phyloP scores from a whole-genome alignment of 2,797 vertebrate genomes.

The Oreochromis mossambicus region DNA sequence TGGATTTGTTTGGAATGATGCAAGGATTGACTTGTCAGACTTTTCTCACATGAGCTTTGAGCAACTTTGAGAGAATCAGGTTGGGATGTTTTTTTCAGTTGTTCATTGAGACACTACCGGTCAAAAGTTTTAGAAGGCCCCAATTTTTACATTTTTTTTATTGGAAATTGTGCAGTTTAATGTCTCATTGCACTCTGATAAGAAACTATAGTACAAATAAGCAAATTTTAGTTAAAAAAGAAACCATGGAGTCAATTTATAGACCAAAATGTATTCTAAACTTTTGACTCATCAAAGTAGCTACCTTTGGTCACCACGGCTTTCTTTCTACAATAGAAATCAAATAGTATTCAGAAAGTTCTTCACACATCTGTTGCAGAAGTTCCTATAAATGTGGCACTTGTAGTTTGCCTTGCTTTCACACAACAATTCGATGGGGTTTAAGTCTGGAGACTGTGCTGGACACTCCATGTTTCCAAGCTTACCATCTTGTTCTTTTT shows the following conservation, averaged over 20 bases:
- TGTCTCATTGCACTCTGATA: background rate
- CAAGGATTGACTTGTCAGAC: background rate
- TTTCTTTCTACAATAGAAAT: background rate
- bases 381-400: background rate
- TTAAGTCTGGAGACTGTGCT: background rate
- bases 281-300: too few species aligned
- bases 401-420: background rate
- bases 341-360: background rate
- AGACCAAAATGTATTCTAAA: background rate
- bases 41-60: background rate
- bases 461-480: background rate
- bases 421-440: accelerated
- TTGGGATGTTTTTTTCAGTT: accelerated
- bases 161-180: background rate
- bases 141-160: background rate
- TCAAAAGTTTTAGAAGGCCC: background rate
- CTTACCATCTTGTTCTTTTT: accelerated
- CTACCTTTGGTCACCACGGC: too few species aligned
- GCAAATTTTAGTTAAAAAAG: accelerated
- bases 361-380: background rate
- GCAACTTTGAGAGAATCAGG: background rate
- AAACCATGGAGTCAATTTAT: background rate
- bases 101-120: accelerated
- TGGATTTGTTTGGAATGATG: background rate
- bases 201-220: background rate